Conservation (phyloP, 2,888 invertebrate species). For the Matsumyia berberina region DNA sequence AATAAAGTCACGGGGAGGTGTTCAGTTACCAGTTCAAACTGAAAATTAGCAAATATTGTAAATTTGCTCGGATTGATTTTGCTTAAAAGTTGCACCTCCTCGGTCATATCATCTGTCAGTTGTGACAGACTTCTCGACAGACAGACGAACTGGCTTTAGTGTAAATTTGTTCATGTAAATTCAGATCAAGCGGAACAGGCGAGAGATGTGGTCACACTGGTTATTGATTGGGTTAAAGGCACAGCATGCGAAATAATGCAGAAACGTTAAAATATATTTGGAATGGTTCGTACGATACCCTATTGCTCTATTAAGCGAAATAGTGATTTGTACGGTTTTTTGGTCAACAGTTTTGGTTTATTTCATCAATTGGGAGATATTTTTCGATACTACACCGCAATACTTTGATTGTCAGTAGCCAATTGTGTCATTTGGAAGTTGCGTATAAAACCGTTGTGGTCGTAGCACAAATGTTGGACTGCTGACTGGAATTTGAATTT, state of each 20-base stretch:
- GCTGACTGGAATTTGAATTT: too few species aligned
- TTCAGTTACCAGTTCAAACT: constrained; percentile 66
- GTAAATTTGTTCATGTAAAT: constrained; percentile 64
- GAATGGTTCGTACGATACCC: too few species aligned
- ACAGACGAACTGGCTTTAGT: constrained; percentile 44
- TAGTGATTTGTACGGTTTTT: too few species aligned
- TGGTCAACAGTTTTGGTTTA: too few species aligned
- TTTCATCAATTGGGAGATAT: too few species aligned
- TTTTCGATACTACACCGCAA: too few species aligned
- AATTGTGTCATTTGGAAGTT: too few species aligned
- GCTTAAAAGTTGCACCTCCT: constrained; percentile 26
- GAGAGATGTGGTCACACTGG: constrained; percentile 59
- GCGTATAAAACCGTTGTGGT: too few species aligned
- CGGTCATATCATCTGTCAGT: constrained; percentile 40
- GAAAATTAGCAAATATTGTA: constrained; percentile 59
- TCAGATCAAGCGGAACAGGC: constrained; percentile 32
- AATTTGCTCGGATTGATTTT: constrained; percentile 32
- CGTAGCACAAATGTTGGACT: too few species aligned
- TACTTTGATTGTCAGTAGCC: too few species aligned
- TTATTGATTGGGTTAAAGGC: constrained; percentile 57
- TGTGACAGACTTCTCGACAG: constrained; percentile 34
- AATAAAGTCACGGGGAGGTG: constrained; percentile 57
- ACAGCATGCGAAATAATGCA: constrained; percentile 17
- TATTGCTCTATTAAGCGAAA: too few species aligned
- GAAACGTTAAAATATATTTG: too few species aligned